Evolutionary conservation across 2,888 invertebrate genomes (phyloP), one percentile per base, ranked within the genome.

Genomic region (Eristalis tenax): DNA sequence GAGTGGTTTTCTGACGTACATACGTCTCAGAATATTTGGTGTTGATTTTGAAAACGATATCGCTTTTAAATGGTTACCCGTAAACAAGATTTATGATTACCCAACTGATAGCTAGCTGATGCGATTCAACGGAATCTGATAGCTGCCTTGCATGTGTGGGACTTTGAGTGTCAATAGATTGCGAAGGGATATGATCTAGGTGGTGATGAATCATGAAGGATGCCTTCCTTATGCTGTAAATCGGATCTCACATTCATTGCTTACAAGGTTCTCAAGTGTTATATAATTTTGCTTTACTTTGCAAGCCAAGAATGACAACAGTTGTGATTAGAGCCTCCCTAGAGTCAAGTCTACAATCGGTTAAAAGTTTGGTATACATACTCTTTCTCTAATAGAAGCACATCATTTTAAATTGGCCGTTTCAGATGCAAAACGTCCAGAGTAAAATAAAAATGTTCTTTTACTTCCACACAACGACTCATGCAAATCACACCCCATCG

Each of bases 31-130:
- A 76, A 23, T 43, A 76, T 59, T 28, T 66, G 11, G 59, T 73
- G 74, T 86, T 86, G 73, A 78, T 70, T 78, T 65, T 26, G 86
- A 43, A 75, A 82, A 18, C 22, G 61, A 82, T 82, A 86, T 59
- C 56, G 23, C 59, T 13, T 18, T 50, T 18, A 18, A 50, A 50
- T 50, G 50, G n/a, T 8, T 18, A 50, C n/a, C 50, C 50, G 50
- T 50, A 50, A 50, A 50, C 50, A 8, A 50, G 50, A 50, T 8
- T 50, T 50, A 50, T 18, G 50, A 50, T 50, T 50, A 10, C 50
- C 50, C 18, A 50, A 50, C 50, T 8, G 50, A 8, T 18, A 38
- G 38, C 11, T 38, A 13, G 38, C 38, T 38, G 38, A 18, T 50
- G n/a, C 18, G 50, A 8, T 8, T n/a, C 18, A 8, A 18, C 18